Evolutionary conservation across 2,113 vertebrate species (phyloP).

Genomic region (Spea multiplicata): DNA sequence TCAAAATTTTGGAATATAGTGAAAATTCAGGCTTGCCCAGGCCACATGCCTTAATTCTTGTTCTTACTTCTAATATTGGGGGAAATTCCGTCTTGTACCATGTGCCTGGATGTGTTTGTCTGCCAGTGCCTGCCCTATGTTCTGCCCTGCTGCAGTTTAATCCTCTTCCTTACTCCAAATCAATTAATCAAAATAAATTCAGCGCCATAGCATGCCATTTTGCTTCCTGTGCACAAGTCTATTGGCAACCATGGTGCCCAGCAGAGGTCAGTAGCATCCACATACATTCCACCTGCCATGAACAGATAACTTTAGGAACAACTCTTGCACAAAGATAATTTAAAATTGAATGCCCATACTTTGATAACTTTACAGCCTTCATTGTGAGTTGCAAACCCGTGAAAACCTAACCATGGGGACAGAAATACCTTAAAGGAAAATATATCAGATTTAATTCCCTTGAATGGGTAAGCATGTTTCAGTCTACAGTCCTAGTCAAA

Average conservation of each 20-base stretch:
- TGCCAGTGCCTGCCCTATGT: too few relatives aligned
- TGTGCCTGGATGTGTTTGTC: too few relatives aligned
- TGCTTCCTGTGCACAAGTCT: not conserved
- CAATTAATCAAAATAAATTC: too few relatives aligned
- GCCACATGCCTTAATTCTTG: too few relatives aligned
- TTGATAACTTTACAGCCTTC: slow-evolving; percentile 24
- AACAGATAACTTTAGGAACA: not conserved
- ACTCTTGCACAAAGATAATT: too few relatives aligned
- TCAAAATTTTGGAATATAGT: not conserved
- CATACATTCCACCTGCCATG: not conserved
- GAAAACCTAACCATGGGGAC: slow-evolving; percentile 29
- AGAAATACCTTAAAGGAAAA: slow-evolving; percentile 19
- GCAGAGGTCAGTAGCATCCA: slow-evolving; percentile 33
- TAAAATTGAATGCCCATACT: slow-evolving; percentile 4
- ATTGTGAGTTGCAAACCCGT: not conserved
- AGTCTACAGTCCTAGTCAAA: slow-evolving; percentile 24
- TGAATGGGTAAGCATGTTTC: slow-evolving; percentile 24
- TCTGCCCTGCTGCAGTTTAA: not conserved
- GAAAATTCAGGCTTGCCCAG: not conserved
- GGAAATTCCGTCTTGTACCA: too few relatives aligned
- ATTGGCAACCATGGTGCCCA: slow-evolving; percentile 11
- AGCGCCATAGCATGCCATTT: not conserved
- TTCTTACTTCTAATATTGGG: too few relatives aligned
- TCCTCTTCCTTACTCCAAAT: too few relatives aligned
- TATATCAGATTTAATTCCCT: slow-evolving; percentile 20